Conservation (phyloP, 2,888 invertebrate species). For the Electrophaes corylata region DNA sequence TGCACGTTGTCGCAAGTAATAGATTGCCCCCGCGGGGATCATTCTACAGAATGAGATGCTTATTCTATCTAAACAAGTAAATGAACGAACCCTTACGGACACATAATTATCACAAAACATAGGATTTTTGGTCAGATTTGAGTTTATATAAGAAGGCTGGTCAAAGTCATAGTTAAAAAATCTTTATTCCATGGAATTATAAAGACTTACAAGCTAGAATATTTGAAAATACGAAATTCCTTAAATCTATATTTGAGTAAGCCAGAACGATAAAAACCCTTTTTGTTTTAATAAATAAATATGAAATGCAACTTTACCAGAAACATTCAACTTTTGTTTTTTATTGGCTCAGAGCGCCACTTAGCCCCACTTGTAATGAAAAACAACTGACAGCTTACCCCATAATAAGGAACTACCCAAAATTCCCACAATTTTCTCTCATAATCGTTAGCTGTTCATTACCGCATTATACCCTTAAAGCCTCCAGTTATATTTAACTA, state of each 20-base stretch:
- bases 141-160: not conserved
- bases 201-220: too few species aligned
- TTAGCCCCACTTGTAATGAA: not conserved
- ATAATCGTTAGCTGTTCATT: constrained; percentile 37
- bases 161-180: too few species aligned
- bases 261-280: not conserved
- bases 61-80: constrained; percentile 25
- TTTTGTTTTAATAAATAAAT: not conserved
- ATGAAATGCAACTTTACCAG: not conserved
- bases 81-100: constrained; percentile 7
- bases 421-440: constrained; percentile 17
- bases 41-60: constrained; percentile 24
- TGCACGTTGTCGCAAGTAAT: constrained; percentile 18
- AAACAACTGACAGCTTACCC: constrained; percentile 12
- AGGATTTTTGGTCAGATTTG: not conserved
- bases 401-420: constrained; percentile 15
- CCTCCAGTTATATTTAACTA: constrained; percentile 23
- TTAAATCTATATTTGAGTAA: too few species aligned
- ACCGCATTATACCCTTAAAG: constrained; percentile 24
- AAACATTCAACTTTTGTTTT: constrained; percentile 2
- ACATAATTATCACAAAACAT: not conserved
- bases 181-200: too few species aligned
- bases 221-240: too few species aligned
- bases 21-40: constrained; percentile 20
- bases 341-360: not conserved